phyloP scores from a whole-genome alignment of 2,113 vertebrate species.

The Butorides virescens region DNA sequence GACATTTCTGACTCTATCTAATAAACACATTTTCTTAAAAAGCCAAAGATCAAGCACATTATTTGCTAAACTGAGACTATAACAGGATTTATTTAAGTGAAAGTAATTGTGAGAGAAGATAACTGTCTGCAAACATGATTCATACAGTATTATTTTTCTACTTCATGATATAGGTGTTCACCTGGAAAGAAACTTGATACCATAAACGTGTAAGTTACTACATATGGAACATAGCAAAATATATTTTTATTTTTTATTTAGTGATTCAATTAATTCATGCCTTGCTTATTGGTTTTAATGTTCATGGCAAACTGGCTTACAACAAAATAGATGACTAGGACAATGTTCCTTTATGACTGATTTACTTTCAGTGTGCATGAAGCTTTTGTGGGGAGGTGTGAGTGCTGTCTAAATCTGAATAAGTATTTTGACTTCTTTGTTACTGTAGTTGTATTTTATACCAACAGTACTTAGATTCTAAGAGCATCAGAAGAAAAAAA shows the following conservation, averaged over 20 bases:
- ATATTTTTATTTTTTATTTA: background rate
- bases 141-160: background rate
- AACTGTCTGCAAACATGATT: background rate
- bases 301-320: background rate
- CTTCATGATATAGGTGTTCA: background rate
- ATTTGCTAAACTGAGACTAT: background rate
- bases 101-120: background rate
- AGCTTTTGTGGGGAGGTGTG: background rate
- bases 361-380: background rate
- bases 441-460: background rate
- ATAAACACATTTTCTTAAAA: background rate
- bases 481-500: background rate
- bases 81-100: background rate
- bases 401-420: background rate
- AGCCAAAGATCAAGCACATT: background rate
- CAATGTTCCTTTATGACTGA: background rate
- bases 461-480: background rate
- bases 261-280: background rate
- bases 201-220: background rate
- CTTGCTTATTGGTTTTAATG: background rate
- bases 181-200: background rate
- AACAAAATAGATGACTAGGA: background rate
- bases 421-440: background rate
- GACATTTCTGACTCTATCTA: background rate
- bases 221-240: background rate